A percentile compares a stretch with the other conserved stretches of the same genome.
Evolutionary conservation across 2,797 vertebrate species (phyloP).

Genomic region (Peromyscus nudipes): DNA sequence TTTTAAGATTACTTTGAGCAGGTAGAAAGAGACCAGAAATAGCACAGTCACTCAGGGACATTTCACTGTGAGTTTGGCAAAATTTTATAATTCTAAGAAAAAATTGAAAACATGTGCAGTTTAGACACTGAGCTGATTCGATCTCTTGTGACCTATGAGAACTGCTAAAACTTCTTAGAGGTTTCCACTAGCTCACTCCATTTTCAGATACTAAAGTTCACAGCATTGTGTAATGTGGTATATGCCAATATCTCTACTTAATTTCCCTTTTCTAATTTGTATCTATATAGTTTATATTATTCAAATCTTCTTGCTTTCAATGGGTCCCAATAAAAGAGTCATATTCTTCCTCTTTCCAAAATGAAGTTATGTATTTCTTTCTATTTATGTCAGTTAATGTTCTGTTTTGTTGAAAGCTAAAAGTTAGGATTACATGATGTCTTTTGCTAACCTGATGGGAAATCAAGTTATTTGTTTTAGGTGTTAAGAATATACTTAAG

Average conservation of each 20-base stretch:
- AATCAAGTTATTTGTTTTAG: neutral
- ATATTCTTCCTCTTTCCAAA: neutral
- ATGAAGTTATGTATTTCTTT: neutral
- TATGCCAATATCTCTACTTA: neutral
- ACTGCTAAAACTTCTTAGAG: neutral
- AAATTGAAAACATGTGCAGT: neutral
- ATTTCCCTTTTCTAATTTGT: neutral
- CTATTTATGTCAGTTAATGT: neutral
- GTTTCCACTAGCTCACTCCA: neutral
- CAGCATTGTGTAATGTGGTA: neutral
- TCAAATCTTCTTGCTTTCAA: neutral
- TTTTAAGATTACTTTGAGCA: constrained; percentile 37
- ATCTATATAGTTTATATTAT: neutral
- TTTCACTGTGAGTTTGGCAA: constrained; percentile 47
- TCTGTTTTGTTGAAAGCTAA: neutral
- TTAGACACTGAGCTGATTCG: neutral
- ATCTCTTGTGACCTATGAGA: neutral
- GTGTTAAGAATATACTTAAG: neutral
- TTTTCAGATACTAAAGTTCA: neutral
- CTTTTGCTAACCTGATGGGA: neutral
- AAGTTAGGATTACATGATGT: neutral
- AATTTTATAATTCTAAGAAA: constrained; percentile 16
- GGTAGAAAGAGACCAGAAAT: constrained; percentile 40
- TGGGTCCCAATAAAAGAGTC: neutral
- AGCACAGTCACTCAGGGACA: neutral